A percentile compares a stretch with the other conserved stretches of the same genome.
Evolutionary conservation across 37 sponge, comb jelly and placozoan species (phyloP).

Genomic region (Diacarnus erythraeanus): DNA sequence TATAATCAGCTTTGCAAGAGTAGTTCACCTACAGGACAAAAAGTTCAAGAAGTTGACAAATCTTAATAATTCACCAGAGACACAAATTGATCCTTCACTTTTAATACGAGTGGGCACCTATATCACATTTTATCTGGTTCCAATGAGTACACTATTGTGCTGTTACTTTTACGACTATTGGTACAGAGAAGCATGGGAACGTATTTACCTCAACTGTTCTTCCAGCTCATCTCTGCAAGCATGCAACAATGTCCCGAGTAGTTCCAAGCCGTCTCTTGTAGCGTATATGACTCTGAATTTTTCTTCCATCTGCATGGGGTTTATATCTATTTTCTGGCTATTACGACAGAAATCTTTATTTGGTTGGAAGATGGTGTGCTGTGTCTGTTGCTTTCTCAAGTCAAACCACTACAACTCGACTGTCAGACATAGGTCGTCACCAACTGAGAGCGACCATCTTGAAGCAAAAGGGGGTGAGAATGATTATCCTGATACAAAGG

Average conservation of each 20-base stretch:
- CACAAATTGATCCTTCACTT: not conserved
- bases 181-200: conserved; percentile 35
- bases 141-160: conserved; percentile 31
- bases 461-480: too few species aligned
- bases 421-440: too few species aligned
- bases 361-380: conserved; percentile 30
- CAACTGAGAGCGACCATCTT: too few species aligned
- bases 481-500: not conserved
- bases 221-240: not conserved
- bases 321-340: conserved; percentile 18
- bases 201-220: conserved; percentile 15
- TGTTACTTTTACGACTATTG: conserved; percentile 37
- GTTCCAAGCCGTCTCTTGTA: not conserved
- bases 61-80: not conserved
- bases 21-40: conserved; percentile 12
- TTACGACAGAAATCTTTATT: conserved; percentile 4
- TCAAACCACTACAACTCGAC: not conserved
- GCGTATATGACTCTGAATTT: conserved; percentile 5
- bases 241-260: not conserved
- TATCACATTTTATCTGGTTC: conserved; percentile 16
- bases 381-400: conserved; percentile 11
- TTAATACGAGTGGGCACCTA: conserved; percentile 17
- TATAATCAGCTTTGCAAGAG: conserved; percentile 33
- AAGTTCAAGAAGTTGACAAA: not conserved
- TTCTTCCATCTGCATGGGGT: conserved; percentile 24